Conservation (phyloP, 2,888 invertebrate genomes). For the Arctia plantaginis region DNA sequence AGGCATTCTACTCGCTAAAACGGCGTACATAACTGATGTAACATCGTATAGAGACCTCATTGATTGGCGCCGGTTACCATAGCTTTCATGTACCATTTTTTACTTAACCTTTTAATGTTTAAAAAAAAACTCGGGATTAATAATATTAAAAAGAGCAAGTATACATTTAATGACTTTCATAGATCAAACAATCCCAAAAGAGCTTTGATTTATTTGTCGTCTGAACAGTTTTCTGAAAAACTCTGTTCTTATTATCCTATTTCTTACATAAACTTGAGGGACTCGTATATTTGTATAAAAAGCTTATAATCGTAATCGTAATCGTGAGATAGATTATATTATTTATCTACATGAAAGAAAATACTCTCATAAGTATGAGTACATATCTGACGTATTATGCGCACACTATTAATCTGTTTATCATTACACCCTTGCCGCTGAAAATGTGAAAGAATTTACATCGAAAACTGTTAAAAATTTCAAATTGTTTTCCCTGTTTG, state of each 20-base stretch:
- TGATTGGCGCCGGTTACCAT: not conserved
- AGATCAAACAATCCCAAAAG: not conserved
- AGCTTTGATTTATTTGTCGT: not conserved
- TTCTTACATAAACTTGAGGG: not conserved
- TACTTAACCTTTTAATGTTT: not conserved
- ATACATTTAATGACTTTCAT: not conserved
- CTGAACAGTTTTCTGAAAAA: not conserved
- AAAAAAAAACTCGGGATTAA: not conserved
- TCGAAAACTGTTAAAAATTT: constrained; percentile 35
- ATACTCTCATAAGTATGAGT: not conserved
- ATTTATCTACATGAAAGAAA: not conserved
- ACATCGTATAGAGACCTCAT: not conserved
- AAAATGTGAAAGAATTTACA: constrained; percentile 32
- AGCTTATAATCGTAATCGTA: no score
- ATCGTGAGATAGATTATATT: no score
- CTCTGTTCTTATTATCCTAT: no score
- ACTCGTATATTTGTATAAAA: not conserved
- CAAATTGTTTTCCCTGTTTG: constrained; percentile 33
- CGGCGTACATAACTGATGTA: not conserved
- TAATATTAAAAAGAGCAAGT: not conserved
- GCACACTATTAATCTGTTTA: constrained; percentile 22
- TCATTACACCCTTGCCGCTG: constrained; percentile 16
- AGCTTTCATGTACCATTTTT: not conserved
- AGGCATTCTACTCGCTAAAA: not conserved
- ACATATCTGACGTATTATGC: not conserved